Conservation (phyloP, 2,888 invertebrate species). For the Sarcophaga variegata region DNA sequence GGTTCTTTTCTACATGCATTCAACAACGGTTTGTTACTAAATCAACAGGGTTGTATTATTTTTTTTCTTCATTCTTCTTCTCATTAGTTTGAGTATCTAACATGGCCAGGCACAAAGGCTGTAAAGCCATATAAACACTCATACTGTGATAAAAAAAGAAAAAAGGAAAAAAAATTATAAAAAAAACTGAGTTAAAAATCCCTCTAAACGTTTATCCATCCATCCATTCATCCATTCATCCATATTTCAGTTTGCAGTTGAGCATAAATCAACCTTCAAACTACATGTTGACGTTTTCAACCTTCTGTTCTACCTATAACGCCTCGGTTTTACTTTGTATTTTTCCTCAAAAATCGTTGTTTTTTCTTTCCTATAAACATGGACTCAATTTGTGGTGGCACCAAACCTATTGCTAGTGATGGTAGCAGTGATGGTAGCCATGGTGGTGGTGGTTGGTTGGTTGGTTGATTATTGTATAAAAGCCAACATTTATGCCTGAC, state of each 20-base stretch:
- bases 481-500: conserved; percentile 52
- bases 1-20: conserved; percentile 28
- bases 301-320: conserved; percentile 22
- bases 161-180: too few relatives aligned
- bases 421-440: background rate
- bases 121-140: background rate
- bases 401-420: background rate
- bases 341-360: conserved; percentile 38
- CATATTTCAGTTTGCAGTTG: conserved; percentile 17
- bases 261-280: conserved; percentile 66
- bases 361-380: conserved; percentile 24
- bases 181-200: background rate
- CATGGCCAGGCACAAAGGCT: background rate
- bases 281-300: conserved; percentile 28
- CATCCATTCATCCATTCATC: background rate
- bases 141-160: background rate
- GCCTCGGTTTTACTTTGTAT: conserved; percentile 53
- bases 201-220: conserved; percentile 1
- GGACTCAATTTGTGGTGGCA: conserved; percentile 32
- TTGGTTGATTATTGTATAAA: conserved; percentile 5
- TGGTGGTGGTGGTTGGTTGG: conserved; percentile 20
- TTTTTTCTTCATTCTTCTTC: too few relatives aligned
- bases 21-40: conserved; percentile 33
- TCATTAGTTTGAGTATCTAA: conserved; percentile 44
- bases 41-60: conserved; percentile 62